Conservation (phyloP, 2,797 vertebrate species). For the Myiothlypis coronata region DNA sequence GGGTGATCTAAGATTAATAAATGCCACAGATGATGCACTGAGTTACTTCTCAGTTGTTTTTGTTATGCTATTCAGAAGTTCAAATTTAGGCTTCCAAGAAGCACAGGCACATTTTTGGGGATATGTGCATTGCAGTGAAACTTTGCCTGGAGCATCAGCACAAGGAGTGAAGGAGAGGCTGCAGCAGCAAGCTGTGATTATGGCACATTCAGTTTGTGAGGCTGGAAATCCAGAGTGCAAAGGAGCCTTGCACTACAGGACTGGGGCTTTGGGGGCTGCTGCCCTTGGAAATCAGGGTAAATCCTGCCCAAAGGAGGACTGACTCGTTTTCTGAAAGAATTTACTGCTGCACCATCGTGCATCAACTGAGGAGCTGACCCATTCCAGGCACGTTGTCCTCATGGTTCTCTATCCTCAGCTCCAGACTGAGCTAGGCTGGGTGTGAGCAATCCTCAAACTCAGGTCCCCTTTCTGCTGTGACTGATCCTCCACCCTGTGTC, state of each 20-base stretch:
- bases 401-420: background rate
- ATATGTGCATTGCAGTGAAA: background rate
- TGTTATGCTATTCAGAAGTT: conserved; percentile 47
- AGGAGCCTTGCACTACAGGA: background rate
- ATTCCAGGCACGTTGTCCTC: rapidly evolving
- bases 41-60: conserved; percentile 45
- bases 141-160: background rate
- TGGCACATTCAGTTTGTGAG: rapidly evolving
- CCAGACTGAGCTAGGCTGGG: background rate
- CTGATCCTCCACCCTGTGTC: background rate
- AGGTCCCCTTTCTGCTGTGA: background rate
- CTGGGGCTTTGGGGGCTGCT: background rate
- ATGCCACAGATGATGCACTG: conserved; percentile 46
- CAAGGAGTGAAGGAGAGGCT: background rate
- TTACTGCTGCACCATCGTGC: rapidly evolving
- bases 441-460: background rate
- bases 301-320: background rate
- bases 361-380: background rate
- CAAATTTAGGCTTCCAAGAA: conserved; percentile 56
- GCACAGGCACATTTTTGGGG: conserved; percentile 2
- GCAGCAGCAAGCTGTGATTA: background rate
- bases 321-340: background rate
- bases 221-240: background rate
- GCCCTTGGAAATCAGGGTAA: background rate
- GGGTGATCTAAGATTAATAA: conserved; percentile 64